phyloP scores from a whole-genome alignment of 2,797 vertebrate species.

The Tadarida brasiliensis region DNA sequence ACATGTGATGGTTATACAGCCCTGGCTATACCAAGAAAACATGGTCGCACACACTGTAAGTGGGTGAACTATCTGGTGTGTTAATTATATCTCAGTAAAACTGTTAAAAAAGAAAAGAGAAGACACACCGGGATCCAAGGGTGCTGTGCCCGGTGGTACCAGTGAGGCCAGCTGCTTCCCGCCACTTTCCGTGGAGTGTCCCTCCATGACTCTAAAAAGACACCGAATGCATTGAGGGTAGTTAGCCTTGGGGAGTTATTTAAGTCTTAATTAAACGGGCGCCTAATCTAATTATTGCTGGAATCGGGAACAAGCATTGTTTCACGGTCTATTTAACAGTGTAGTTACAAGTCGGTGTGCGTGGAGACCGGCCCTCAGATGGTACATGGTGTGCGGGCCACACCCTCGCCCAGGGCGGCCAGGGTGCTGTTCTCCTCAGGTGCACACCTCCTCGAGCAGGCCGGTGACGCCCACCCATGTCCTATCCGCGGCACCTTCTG shows the following conservation, averaged over 20 bases:
- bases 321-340: not conserved
- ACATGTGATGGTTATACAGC: not conserved
- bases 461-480: not conserved
- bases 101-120: not conserved
- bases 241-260: not conserved
- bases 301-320: not conserved
- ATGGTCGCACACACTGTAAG: not conserved
- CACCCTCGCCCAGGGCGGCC: not conserved
- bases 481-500: not conserved
- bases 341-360: not conserved
- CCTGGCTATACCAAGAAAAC: not conserved
- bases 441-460: accelerated
- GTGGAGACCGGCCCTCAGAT: not conserved
- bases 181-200: not conserved
- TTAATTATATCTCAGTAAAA: not conserved
- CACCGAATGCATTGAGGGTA: not conserved
- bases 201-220: not conserved
- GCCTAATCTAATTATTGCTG: not conserved
- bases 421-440: not conserved
- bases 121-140: not conserved
- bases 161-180: too few relatives aligned
- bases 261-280: not conserved
- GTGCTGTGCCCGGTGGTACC: not conserved
- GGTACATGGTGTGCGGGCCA: accelerated
- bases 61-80: not conserved